These are phyloP conservation scores for Takifugu bimaculatus DNA, from an alignment of 2,113 vertebrate species.

Conservation along the genomic window DNA sequence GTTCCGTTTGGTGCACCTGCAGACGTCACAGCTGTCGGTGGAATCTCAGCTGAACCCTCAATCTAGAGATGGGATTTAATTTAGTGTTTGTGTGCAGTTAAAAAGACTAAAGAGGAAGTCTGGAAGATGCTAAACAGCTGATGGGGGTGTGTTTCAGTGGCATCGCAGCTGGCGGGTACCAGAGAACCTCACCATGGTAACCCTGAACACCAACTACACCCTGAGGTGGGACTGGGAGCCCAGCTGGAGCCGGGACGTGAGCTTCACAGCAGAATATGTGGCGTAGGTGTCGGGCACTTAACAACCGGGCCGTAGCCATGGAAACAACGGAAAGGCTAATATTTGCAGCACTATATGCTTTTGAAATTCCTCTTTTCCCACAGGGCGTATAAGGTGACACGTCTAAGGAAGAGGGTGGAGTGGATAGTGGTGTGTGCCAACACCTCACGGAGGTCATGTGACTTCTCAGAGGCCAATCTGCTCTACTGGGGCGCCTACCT, in stretches of 20 bases:
- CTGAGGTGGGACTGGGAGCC: conserved; percentile 57
- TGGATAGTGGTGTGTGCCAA: conserved; percentile 24
- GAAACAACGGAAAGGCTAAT: too few relatives aligned
- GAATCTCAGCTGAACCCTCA: too few relatives aligned
- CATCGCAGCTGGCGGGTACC: conserved; percentile 35
- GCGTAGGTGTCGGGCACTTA: conserved; percentile 42
- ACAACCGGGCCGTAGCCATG: neutral
- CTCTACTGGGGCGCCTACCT: conserved; percentile 42
- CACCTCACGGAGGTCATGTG: conserved; percentile 29
- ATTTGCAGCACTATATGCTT: too few relatives aligned
- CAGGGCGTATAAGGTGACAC: too few relatives aligned
- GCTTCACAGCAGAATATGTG: conserved; percentile 60
- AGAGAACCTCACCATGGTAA: conserved; percentile 28
- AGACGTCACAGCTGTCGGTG: too few relatives aligned
- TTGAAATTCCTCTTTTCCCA: neutral
- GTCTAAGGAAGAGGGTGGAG: fast-evolving
- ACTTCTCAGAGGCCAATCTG: conserved; percentile 32
- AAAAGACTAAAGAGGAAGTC: too few relatives aligned
- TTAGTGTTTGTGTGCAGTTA: too few relatives aligned
- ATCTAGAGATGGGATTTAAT: too few relatives aligned
- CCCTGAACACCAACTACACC: conserved; percentile 62
- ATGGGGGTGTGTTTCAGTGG: conserved; percentile 28
- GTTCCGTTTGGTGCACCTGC: too few relatives aligned
- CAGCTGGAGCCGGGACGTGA: conserved; percentile 3
- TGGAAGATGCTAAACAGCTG: too few relatives aligned